phyloP scores from a whole-genome alignment of 2,888 invertebrate species.

The Heliconius aoede region DNA sequence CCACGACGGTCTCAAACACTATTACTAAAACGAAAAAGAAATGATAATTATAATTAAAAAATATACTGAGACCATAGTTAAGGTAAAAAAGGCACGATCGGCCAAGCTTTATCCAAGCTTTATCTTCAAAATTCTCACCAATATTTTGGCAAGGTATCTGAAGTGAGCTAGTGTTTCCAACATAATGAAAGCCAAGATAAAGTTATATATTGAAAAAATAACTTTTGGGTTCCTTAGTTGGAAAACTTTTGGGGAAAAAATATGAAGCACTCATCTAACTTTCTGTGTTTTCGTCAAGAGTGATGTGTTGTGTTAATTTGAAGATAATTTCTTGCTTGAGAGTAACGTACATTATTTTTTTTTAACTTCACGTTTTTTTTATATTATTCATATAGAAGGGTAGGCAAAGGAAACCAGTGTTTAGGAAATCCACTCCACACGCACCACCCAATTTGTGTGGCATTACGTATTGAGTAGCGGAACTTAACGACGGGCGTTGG shows the following conservation, averaged over 20 bases:
- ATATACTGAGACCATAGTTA: too few relatives aligned
- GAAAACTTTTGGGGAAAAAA: conserved; percentile 31
- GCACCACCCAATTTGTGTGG: background rate
- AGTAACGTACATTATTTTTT: too few relatives aligned
- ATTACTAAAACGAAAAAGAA: too few relatives aligned
- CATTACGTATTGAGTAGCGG: background rate
- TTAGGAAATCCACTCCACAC: too few relatives aligned
- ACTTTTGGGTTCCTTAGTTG: conserved; percentile 39
- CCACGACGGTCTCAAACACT: too few relatives aligned
- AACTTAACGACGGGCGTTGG: background rate
- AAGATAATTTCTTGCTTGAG: background rate
- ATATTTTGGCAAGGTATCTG: conserved; percentile 6
- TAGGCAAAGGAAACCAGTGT: too few relatives aligned
- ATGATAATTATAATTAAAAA: too few relatives aligned
- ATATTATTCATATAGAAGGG: too few relatives aligned
- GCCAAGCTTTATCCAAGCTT: too few relatives aligned
- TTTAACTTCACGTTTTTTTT: too few relatives aligned
- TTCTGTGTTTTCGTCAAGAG: background rate
- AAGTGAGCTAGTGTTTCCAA: conserved; percentile 7
- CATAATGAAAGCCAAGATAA: conserved; percentile 35
- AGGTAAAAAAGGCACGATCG: too few relatives aligned
- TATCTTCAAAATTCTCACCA: background rate
- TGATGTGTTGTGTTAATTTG: background rate
- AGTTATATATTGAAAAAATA: conserved; percentile 38
- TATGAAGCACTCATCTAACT: conserved; percentile 25